Conservation (phyloP, 2,888 invertebrate species). For the Gryllus longicercus region DNA sequence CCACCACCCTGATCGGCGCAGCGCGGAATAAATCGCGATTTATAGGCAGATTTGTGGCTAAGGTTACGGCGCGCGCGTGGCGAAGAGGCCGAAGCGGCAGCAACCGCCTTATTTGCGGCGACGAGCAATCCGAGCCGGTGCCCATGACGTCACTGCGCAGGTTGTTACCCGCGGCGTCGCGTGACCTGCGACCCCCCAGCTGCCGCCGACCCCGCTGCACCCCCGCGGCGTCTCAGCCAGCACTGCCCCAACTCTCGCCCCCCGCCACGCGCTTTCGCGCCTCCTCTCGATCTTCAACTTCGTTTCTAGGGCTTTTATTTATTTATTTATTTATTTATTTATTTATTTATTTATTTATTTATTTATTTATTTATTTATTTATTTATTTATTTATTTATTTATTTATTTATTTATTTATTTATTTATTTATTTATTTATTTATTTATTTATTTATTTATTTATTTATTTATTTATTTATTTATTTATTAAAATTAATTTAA, state of each 20-base stretch:
- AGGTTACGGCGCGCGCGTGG: not conserved
- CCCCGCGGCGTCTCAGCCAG: not conserved
- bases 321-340: too few species aligned
- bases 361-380: too few species aligned
- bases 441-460: too few species aligned
- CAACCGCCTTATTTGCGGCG: not conserved
- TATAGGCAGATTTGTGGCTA: slow-evolving; percentile 17
- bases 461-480: too few species aligned
- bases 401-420: too few species aligned
- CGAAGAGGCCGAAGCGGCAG: too few species aligned
- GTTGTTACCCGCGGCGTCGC: slow-evolving; percentile 17
- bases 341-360: too few species aligned
- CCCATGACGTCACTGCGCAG: not conserved
- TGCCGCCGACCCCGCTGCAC: not conserved
- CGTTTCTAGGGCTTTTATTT: too few species aligned
- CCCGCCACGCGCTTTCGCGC: not conserved
- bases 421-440: too few species aligned
- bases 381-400: too few species aligned
- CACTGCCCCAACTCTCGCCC: not conserved
- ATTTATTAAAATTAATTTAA: too few species aligned
- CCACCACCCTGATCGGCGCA: not conserved
- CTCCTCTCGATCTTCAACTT: too few species aligned
- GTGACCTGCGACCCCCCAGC: not conserved
- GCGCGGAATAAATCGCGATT: slow-evolving; percentile 11
- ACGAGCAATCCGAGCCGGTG: not conserved